phyloP scores from a whole-genome alignment of 2,797 vertebrate genomes.

The Mormyrops attenuatus region DNA sequence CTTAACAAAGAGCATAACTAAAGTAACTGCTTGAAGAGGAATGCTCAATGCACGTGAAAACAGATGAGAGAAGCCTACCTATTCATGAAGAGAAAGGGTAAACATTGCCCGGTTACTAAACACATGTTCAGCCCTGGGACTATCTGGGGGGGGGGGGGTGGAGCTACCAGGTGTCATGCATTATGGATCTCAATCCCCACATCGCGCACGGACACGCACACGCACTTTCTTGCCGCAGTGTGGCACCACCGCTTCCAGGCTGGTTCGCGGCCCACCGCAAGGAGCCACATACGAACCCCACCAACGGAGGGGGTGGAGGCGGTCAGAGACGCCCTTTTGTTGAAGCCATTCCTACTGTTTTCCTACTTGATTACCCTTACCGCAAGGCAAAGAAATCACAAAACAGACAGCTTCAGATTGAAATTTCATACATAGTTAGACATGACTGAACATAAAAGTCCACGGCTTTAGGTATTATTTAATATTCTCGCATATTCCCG shows the following conservation, averaged over 20 bases:
- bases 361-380: background rate
- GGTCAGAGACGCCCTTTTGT: conserved; percentile 30
- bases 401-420: background rate
- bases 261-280: conserved; percentile 28
- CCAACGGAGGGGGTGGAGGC: conserved; percentile 27
- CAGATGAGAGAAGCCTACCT: background rate
- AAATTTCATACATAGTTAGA: background rate
- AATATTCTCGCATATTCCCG: background rate
- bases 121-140: background rate
- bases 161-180: background rate
- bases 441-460: conserved; percentile 6
- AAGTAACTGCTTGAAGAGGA: background rate
- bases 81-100: background rate
- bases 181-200: background rate
- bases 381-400: background rate
- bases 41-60: background rate
- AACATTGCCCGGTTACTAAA: background rate
- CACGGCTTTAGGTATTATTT: background rate
- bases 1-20: background rate
- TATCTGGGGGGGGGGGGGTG: background rate
- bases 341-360: background rate
- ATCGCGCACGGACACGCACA: background rate
- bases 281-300: conserved; percentile 38
- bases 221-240: no score
- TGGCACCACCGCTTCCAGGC: background rate